These are phyloP conservation scores for Smutsia temminckii DNA, from an alignment of 2,797 vertebrate genomes.

Conservation along the genomic window DNA sequence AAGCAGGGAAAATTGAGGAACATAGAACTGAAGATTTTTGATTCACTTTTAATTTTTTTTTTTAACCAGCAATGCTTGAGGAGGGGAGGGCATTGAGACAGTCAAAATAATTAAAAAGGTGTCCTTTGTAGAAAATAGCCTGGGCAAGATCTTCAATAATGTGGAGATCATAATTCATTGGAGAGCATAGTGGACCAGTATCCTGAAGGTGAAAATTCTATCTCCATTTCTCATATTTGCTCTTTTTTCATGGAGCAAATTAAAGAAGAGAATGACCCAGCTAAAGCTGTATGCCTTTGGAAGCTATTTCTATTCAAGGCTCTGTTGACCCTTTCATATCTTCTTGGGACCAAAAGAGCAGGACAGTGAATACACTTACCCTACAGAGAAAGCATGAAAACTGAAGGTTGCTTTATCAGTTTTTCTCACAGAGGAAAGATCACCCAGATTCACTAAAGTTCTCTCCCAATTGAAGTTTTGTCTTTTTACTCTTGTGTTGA, in stretches of 20 bases:
- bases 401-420: background rate
- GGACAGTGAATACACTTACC: background rate
- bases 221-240: background rate
- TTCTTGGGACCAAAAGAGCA: background rate
- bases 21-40: background rate
- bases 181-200: background rate
- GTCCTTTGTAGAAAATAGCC: background rate
- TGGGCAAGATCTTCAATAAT: background rate
- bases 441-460: slow-evolving; percentile 3
- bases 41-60: background rate
- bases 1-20: slow-evolving; percentile 31
- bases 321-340: background rate
- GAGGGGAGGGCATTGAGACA: background rate
- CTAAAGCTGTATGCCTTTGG: background rate
- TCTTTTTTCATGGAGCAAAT: background rate
- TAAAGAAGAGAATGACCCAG: background rate
- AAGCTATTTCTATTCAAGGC: background rate
- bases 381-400: background rate
- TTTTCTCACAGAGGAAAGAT: slow-evolving; percentile 15
- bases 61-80: background rate
- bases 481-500: background rate
- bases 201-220: background rate
- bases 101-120: background rate
- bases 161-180: background rate
- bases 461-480: background rate